Evolutionary conservation across 1,140 invertebrate genomes (phyloP), one percentile per base, ranked within the genome.

Genomic region (Diorhabda elongata): DNA sequence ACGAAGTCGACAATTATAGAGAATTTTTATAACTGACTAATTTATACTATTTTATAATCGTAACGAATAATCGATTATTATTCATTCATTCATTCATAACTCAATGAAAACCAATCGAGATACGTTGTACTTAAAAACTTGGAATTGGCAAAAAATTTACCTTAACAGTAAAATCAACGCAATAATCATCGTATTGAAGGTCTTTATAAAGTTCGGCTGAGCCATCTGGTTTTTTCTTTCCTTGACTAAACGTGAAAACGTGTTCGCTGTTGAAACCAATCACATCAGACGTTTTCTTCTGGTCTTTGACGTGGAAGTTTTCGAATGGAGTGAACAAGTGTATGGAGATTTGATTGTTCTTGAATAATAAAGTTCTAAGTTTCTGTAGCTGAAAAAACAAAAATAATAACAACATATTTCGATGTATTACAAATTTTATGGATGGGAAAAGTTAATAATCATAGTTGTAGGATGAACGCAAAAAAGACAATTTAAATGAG

Each of bases 151-250:
- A 26, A 59, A 3, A 45, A 69, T 81, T 82, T 75, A 86, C 85
- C 9, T 75, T 73, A 45, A 83, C 69, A 3, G 84, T 82, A 65
- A 85, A 85, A 45, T 84, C 83, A 67, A 85, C 83, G 67, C 87
- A 87, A 74, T 85, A 84, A 71, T 89, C 87, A 43, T 82, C 72
- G 43, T 85, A 83, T 42, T 76, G 76, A 5, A 89, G 69, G 57
- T 86, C 85, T 41, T 78, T 79, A 61, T 82, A 83, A 4, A 83
- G 66, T 7, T 86, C 84, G 11, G 77, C 67, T 56, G 73, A 83
- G 60, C 85, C 85, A 67, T 84, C 74, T 1, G 82, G 81, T 70
- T 83, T 86, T 74, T 87, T 88, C 76, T 89, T 89, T 60, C 78
- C 83, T 63, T 88, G 86, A 67, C 82, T 82, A 4, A 86, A 82